Evolutionary conservation across 2,113 vertebrate species (phyloP).

Genomic region (Scolopax mira): DNA sequence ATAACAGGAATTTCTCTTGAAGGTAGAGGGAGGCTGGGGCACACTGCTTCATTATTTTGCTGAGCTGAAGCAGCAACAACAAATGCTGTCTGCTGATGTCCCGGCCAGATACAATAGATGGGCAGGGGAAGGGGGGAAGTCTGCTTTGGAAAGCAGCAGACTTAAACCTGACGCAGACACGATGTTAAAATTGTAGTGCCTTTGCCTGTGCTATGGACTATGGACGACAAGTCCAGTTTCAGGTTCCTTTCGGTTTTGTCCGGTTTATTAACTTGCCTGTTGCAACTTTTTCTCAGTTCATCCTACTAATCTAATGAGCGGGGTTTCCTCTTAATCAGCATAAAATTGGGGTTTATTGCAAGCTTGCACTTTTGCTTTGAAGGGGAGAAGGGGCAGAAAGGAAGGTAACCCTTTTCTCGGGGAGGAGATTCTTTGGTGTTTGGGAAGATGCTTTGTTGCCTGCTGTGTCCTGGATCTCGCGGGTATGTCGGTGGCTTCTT

Average conservation of each 20-base stretch:
- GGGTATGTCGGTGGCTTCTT: neutral
- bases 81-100: constrained; percentile 38
- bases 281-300: neutral
- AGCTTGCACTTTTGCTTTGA: neutral
- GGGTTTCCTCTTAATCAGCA: neutral
- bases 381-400: neutral
- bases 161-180: constrained; percentile 26
- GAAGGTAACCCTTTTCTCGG: neutral
- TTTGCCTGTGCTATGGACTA: constrained; percentile 59
- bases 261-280: neutral
- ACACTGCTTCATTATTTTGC: constrained; percentile 66
- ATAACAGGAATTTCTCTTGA: constrained; percentile 77
- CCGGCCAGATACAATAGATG: constrained; percentile 41
- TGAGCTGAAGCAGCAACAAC: constrained; percentile 53
- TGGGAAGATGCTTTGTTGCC: neutral
- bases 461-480: neutral
- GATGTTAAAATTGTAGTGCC: constrained; percentile 17
- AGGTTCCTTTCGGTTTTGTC: constrained; percentile 51
- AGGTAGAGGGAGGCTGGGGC: constrained; percentile 68
- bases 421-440: neutral
- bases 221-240: constrained; percentile 61
- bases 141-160: neutral
- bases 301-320: neutral
- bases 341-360: neutral
- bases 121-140: neutral